Evolutionary conservation across 2,797 vertebrate genomes (phyloP).

Genomic region (Helarctos malayanus): DNA sequence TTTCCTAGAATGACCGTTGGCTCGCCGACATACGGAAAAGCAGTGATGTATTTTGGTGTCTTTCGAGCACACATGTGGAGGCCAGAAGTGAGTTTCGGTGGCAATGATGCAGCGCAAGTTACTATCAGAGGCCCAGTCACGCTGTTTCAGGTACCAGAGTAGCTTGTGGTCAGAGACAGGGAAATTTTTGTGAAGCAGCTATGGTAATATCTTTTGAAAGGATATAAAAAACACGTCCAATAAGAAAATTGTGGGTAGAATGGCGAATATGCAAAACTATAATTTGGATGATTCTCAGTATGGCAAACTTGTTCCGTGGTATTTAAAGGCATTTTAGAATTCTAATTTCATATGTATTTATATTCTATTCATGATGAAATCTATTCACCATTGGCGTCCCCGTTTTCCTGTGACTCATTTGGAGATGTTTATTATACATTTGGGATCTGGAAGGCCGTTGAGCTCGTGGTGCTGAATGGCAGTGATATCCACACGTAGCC

Average conservation of each 20-base stretch:
- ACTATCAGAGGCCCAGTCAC: neutral
- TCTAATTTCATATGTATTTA: constrained; percentile 25
- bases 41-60: neutral
- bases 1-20: neutral
- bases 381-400: neutral
- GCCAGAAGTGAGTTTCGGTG: neutral
- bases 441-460: neutral
- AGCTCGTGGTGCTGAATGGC: neutral
- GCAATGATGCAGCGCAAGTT: too few relatives aligned
- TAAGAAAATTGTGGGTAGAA: neutral
- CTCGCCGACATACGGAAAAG: neutral
- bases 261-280: neutral
- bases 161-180: neutral
- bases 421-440: constrained; percentile 18
- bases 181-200: neutral
- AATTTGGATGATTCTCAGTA: neutral
- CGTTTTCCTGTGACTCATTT: neutral
- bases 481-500: neutral
- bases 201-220: neutral
- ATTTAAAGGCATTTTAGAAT: constrained; percentile 31
- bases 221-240: neutral
- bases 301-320: constrained; percentile 37
- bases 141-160: neutral
- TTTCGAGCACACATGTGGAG: neutral
- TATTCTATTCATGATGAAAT: constrained; percentile 8